These are phyloP conservation scores for Drosophila koepferae DNA, from an alignment of 2,888 invertebrate species.

Conservation along the genomic window DNA sequence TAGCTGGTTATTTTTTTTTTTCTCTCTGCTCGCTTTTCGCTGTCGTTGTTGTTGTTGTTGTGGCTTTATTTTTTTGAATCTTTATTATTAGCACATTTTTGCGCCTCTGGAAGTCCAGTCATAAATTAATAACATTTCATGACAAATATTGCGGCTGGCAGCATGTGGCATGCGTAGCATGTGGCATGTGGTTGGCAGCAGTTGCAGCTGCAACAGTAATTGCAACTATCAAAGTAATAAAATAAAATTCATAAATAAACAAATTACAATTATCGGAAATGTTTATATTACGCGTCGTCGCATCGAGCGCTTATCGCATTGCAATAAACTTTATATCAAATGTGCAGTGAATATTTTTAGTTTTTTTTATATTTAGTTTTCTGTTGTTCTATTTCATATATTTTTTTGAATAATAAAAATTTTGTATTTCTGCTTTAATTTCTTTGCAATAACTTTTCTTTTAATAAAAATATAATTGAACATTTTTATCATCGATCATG, in stretches of 20 bases:
- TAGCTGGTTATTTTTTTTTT: constrained; percentile 2
- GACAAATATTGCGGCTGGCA: constrained; percentile 67
- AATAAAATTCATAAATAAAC: constrained; percentile 52
- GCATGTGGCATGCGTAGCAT: constrained; percentile 10
- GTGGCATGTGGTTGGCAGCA: constrained; percentile 5
- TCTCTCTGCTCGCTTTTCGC: too few relatives aligned
- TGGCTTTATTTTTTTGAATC: constrained; percentile 45
- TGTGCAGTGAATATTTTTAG: background rate
- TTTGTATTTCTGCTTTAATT: background rate
- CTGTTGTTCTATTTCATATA: background rate
- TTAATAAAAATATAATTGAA: background rate
- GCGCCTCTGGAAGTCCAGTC: constrained; percentile 51
- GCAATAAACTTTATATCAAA: constrained; percentile 1
- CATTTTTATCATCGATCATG: background rate
- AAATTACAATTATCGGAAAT: constrained; percentile 33
- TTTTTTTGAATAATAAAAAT: background rate
- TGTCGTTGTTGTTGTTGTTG: background rate
- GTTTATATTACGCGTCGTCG: constrained; percentile 10
- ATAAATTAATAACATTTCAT: constrained; percentile 71
- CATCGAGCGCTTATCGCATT: background rate
- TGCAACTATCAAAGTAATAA: constrained; percentile 47
- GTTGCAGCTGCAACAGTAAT: constrained; percentile 49
- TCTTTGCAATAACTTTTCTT: background rate
- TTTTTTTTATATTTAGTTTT: background rate
- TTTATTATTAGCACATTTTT: constrained; percentile 61